Percentiles rank a stretch among this genome's conserved stretches.
Evolutionary conservation across 2,888 invertebrate genomes (phyloP).

Genomic region (Limnephilus rhombicus): DNA sequence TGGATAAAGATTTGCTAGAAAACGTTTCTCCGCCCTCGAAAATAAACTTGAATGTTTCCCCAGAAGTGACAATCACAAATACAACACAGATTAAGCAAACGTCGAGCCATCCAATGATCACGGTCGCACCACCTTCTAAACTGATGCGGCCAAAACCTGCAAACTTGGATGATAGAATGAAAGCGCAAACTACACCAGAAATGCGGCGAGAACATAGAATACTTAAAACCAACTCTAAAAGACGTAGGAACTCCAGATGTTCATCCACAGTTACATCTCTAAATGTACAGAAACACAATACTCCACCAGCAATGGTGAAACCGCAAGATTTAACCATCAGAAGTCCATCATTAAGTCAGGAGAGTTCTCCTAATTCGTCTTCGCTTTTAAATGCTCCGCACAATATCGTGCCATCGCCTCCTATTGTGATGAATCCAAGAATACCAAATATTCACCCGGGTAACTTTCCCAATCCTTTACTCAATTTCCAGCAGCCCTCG

Average conservation of each 20-base stretch:
- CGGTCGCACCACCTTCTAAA: conserved; percentile 82
- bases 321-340: conserved; percentile 75
- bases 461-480: conserved; percentile 71
- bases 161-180: conserved; percentile 71
- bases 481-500: conserved; percentile 70
- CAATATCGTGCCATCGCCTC: conserved; percentile 73
- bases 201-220: conserved; percentile 73
- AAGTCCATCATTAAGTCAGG: conserved; percentile 71
- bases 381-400: conserved; percentile 69
- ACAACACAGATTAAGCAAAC: conserved; percentile 72
- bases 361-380: conserved; percentile 70
- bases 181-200: conserved; percentile 74
- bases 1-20: conserved; percentile 69
- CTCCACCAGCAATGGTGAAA: conserved; percentile 72
- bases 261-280: conserved; percentile 75
- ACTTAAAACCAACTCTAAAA: conserved; percentile 75
- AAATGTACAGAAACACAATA: conserved; percentile 70
- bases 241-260: conserved; percentile 74
- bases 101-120: conserved; percentile 78
- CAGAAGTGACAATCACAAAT: conserved; percentile 69
- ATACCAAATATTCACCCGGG: conserved; percentile 70
- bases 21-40: conserved; percentile 66
- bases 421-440: conserved; percentile 71
- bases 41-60: conserved; percentile 67
- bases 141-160: conserved; percentile 76